Evolutionary conservation across 2,797 vertebrate genomes (phyloP).

Genomic region (Cheracebus regulus): DNA sequence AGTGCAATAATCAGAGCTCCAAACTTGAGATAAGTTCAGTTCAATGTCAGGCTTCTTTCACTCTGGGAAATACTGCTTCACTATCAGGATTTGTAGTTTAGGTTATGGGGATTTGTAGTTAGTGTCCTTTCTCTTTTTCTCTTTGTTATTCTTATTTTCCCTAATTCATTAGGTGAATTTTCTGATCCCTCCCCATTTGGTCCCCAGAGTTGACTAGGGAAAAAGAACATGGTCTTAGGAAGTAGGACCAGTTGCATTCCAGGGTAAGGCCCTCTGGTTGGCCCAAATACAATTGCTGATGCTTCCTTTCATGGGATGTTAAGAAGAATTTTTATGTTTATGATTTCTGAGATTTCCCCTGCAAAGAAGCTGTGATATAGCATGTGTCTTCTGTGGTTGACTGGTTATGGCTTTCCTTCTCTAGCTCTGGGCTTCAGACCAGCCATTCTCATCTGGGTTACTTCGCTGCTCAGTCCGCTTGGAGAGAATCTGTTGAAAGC

Average conservation of each 20-base stretch:
- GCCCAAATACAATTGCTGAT: background rate
- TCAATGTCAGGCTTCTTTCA: background rate
- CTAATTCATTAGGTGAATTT: background rate
- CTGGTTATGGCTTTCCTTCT: background rate
- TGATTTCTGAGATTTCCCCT: background rate
- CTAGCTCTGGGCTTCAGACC: background rate
- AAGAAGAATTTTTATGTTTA: background rate
- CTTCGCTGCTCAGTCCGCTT: background rate
- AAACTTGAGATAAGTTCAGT: background rate
- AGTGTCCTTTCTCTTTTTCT: background rate
- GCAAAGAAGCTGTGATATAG: background rate
- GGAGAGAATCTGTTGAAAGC: background rate
- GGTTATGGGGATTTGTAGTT: background rate
- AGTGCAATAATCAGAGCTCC: background rate
- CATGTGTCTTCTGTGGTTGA: background rate
- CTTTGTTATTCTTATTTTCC: background rate
- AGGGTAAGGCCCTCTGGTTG: background rate
- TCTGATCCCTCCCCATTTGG: background rate
- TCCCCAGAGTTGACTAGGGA: background rate
- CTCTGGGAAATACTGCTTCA: background rate
- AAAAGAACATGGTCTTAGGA: background rate
- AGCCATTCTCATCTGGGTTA: background rate
- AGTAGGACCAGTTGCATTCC: background rate
- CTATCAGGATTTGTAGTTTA: background rate
- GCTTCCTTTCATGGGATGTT: background rate